A percentile compares a stretch with the other conserved stretches of the same genome.
Conservation (phyloP, 2,113 vertebrate species). For the Deroptyus accipitrinus region DNA sequence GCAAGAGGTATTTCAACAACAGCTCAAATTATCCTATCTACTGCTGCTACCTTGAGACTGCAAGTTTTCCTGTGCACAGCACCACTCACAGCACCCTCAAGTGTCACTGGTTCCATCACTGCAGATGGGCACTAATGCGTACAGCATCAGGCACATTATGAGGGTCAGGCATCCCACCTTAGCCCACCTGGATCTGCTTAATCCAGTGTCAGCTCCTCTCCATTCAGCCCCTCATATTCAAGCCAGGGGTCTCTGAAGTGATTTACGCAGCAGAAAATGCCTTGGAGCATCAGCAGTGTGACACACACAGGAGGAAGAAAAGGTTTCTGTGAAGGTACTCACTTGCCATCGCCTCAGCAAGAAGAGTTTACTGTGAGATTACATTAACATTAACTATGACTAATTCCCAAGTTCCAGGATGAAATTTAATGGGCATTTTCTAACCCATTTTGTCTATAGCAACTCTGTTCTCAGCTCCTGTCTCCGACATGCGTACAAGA, state of each 20-base stretch:
- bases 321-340: neutral
- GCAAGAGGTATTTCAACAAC: neutral
- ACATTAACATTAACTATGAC: neutral
- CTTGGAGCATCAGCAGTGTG: neutral
- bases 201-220: too few species aligned
- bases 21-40: neutral
- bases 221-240: neutral
- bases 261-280: neutral
- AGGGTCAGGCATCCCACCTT: neutral
- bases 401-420: neutral
- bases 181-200: too few species aligned
- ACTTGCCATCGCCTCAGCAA: neutral
- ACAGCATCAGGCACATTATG: fast-evolving
- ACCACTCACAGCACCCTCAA: neutral
- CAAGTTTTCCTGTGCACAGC: neutral
- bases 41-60: neutral
- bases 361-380: neutral
- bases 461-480: neutral
- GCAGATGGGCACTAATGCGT: fast-evolving
- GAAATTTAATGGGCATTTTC: neutral
- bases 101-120: fast-evolving
- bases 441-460: neutral
- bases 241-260: neutral
- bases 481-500: neutral
- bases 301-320: neutral